Percentiles rank a stretch among this genome's conserved stretches.
Conservation (phyloP, 2,113 vertebrate genomes). For the Tachysurus vachellii region DNA sequence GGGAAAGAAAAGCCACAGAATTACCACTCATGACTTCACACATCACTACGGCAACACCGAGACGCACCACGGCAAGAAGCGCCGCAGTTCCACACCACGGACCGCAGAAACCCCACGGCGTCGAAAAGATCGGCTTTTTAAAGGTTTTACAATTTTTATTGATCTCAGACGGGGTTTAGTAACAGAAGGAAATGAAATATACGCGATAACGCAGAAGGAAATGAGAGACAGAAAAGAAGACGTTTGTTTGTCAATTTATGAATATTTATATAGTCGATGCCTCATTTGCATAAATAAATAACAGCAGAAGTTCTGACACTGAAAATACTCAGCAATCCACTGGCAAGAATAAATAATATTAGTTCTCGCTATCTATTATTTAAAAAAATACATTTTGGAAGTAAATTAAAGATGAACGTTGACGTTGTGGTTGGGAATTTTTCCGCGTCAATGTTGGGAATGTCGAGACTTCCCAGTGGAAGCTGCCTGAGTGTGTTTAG, state of each 20-base stretch:
- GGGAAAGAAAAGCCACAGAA: neutral
- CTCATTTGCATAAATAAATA: neutral
- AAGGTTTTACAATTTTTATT: neutral
- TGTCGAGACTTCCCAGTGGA: constrained; percentile 41
- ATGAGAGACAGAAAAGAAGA: neutral
- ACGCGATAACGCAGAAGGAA: neutral
- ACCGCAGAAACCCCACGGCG: neutral
- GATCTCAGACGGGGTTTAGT: neutral
- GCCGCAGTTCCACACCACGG: neutral
- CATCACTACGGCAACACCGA: neutral
- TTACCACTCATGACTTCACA: neutral
- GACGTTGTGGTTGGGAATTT: neutral
- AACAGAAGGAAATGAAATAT: too few species aligned
- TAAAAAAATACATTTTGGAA: neutral
- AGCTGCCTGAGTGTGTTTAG: constrained; percentile 69
- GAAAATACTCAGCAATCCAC: too few species aligned
- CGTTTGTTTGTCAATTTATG: neutral
- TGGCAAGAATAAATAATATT: too few species aligned
- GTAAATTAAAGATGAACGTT: neutral
- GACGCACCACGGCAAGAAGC: neutral
- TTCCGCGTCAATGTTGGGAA: neutral
- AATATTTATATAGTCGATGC: neutral
- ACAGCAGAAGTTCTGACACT: too few species aligned
- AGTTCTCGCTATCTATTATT: neutral
- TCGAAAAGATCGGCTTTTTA: neutral